A percentile compares a stretch with the other conserved stretches of the same genome.
These are phyloP conservation scores for Spea bombifrons DNA, from an alignment of 2,113 vertebrate species.

Conservation along the genomic window DNA sequence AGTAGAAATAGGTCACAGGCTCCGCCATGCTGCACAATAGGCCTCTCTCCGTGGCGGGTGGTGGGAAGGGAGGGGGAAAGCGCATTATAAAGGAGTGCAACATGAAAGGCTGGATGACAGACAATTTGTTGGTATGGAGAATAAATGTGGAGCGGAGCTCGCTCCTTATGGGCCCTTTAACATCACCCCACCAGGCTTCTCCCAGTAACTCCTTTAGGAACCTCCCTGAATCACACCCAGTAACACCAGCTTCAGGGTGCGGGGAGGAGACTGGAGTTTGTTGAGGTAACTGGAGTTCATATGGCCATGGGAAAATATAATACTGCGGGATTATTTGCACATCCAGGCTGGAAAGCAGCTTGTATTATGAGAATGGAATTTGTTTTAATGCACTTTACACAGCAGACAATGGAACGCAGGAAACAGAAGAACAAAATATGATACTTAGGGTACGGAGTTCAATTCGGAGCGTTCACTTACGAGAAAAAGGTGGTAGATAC, in stretches of 20 bases:
- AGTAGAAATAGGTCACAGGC: constrained; percentile 60
- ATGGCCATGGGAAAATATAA: constrained; percentile 4
- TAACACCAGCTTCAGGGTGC: neutral
- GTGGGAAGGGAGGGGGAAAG: neutral
- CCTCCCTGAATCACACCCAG: constrained; percentile 56
- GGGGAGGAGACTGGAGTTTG: constrained; percentile 8
- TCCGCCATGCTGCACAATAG: constrained; percentile 55
- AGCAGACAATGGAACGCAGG: too few relatives aligned
- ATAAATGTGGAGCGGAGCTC: constrained; percentile 55
- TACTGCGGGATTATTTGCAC: neutral
- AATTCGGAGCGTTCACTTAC: too few relatives aligned
- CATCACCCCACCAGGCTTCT: constrained; percentile 67
- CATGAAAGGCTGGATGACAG: constrained; percentile 45
- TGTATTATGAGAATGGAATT: neutral
- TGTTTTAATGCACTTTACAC: too few relatives aligned
- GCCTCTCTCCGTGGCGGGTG: neutral
- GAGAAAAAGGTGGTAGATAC: too few relatives aligned
- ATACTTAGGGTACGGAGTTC: too few relatives aligned
- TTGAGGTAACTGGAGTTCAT: constrained; percentile 66
- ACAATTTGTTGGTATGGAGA: neutral
- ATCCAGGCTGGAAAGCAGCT: neutral
- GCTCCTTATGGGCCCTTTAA: constrained; percentile 64
- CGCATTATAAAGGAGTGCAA: constrained; percentile 34
- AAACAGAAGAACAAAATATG: too few relatives aligned
- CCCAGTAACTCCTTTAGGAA: constrained; percentile 60